Base-by-base conservation (phyloP, 2,113 vertebrate species). In the Myotis davidii region DNA sequence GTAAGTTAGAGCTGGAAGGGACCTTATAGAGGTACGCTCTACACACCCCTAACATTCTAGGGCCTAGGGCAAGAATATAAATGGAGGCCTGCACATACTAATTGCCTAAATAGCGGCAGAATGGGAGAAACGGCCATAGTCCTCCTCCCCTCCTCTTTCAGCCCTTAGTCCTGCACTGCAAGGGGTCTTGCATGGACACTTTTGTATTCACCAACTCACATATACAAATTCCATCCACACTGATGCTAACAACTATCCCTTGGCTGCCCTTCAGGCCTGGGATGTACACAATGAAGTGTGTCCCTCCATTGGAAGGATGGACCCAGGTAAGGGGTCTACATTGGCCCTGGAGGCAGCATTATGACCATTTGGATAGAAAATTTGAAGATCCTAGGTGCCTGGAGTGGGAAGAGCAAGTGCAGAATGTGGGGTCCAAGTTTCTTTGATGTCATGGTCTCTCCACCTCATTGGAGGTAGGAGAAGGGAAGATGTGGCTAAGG, bases 251-350 rank as follows among this genome's bases (percentile, higher is more conserved):
- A 54, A 18, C n/a, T 87, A 9, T 70, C 39, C 17, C 23, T 50
- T 84, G 64, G 9, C 18, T 3, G 9, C 2, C 17, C 48, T 74
- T 65, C 10, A 70, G 39, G 23, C 42, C 6, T 11, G 59, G 2
- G 9, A 6, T 11, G 6, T 14, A 42, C n/a, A 78, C 0, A 9
- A 9, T 17, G 32, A 29, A 8, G 0, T 45, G 9, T 73, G 29
- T 18, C 13, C 25, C 2, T 77, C 20, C 27, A 7, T 56, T 73
- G 64, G 59, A 34, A 84, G 14, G 45, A 21, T 5, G 10, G 29
- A 18, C 6, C 2, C 13, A 65, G 16, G 16, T 5, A 74, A 89
- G 76, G 59, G 64, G 9, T 81, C 65, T 79, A 9, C 18, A 42
- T 14, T 83, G 74, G n/a, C 23, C 20, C 48, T 34, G 27, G 21